Evolutionary conservation across 2,113 vertebrate species (phyloP).

Genomic region (Tachuris rubrigastra): DNA sequence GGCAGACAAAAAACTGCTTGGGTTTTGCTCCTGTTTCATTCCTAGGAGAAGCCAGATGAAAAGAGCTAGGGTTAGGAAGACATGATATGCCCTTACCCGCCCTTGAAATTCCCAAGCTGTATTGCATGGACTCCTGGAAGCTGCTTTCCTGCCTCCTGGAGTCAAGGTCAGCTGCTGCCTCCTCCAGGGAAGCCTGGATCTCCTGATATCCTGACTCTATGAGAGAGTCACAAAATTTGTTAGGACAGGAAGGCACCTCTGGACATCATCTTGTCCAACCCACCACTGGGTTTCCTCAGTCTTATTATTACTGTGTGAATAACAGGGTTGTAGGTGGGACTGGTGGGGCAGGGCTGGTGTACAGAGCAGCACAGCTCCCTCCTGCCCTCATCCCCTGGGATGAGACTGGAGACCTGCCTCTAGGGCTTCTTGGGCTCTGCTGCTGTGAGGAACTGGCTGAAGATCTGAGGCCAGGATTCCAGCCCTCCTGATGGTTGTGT

Average conservation of each 20-base stretch:
- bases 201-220: background rate
- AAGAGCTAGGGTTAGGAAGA: background rate
- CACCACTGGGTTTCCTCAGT: background rate
- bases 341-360: background rate
- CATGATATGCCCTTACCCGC: background rate
- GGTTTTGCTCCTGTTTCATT: background rate
- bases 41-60: background rate
- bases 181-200: background rate
- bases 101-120: background rate
- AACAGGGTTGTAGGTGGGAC: background rate
- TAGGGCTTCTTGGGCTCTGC: background rate
- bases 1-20: background rate
- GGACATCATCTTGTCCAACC: background rate
- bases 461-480: background rate
- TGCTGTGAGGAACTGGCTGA: background rate
- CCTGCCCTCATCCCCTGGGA: background rate
- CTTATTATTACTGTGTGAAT: background rate
- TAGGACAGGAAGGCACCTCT: background rate
- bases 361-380: background rate
- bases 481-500: background rate
- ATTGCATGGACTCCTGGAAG: background rate
- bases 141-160: background rate
- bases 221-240: background rate
- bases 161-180: background rate
- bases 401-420: background rate